A percentile compares a stretch with the other conserved stretches of the same genome.
phyloP scores from a whole-genome alignment of 2,797 vertebrate species.

The Chaunax sp. region DNA sequence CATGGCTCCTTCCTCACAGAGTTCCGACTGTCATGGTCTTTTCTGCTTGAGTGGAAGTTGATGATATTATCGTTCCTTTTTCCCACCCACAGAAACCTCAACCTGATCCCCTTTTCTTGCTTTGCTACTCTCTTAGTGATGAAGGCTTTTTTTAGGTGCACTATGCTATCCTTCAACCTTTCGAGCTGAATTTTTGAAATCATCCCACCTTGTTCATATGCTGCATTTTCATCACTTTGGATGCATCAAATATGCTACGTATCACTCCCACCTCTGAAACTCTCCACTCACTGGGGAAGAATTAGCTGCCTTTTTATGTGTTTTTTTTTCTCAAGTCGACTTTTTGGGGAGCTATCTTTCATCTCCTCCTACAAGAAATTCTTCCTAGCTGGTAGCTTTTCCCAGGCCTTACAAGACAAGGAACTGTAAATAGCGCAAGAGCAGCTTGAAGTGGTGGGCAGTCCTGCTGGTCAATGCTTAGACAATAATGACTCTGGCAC shows the following conservation, averaged over 20 bases:
- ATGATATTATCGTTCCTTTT: constrained; percentile 54
- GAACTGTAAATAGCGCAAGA: constrained; percentile 62
- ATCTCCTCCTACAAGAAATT: constrained; percentile 27
- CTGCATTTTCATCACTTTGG: constrained; percentile 22
- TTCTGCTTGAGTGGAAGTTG: constrained; percentile 50
- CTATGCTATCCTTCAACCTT: neutral
- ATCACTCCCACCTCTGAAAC: neutral
- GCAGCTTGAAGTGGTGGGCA: constrained; percentile 71
- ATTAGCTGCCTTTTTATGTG: neutral
- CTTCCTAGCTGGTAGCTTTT: constrained; percentile 58
- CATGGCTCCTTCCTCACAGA: constrained; percentile 10
- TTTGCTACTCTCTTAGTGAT: constrained; percentile 20
- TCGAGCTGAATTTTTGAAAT: constrained; percentile 17
- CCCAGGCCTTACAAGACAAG: constrained; percentile 63
- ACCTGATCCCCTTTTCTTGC: constrained; percentile 46
- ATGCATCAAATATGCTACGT: neutral
- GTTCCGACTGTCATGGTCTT: constrained; percentile 39
- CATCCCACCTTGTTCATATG: constrained; percentile 8
- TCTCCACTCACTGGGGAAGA: neutral
- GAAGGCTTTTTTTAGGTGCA: constrained; percentile 20
- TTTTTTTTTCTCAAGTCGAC: constrained; percentile 35
- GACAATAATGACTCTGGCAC: constrained; percentile 72
- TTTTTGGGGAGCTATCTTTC: constrained; percentile 35
- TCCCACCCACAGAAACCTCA: constrained; percentile 47
- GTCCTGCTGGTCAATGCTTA: constrained; percentile 61